Evolutionary conservation across 2,888 invertebrate species (phyloP).

Genomic region (Napeogenes sylphis): DNA sequence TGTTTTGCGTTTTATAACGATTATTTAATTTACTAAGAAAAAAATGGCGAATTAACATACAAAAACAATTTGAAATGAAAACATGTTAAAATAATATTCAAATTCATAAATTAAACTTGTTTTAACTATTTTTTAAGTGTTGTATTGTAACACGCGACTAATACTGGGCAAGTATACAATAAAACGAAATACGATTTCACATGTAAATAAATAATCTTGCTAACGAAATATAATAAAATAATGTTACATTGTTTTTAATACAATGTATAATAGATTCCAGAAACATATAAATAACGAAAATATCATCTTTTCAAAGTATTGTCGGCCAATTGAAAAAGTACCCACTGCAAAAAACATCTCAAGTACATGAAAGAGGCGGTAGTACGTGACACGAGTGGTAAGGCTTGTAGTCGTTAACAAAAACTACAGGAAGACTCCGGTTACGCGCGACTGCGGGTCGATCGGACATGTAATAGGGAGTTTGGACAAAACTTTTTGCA

Average conservation of each 20-base stretch:
- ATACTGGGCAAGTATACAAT: no score
- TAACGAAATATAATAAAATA: no score
- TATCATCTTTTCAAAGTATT: slow-evolving; percentile 1
- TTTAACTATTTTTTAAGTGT: no score
- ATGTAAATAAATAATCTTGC: no score
- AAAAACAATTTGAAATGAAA: no score
- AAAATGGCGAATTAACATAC: no score
- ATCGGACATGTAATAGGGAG: slow-evolving; percentile 60
- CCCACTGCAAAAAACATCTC: slow-evolving; percentile 5
- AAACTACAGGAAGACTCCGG: slow-evolving; percentile 58
- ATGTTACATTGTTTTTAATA: background rate
- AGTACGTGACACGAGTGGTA: slow-evolving; percentile 26
- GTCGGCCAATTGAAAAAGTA: background rate
- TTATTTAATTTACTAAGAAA: no score
- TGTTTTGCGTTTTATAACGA: no score
- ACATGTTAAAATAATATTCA: no score
- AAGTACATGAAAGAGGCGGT: slow-evolving; percentile 23
- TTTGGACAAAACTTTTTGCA: slow-evolving; percentile 56
- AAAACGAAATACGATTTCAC: no score
- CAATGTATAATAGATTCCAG: background rate
- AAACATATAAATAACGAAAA: background rate
- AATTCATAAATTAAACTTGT: no score
- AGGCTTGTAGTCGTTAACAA: slow-evolving; percentile 22
- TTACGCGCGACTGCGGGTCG: slow-evolving; percentile 51
- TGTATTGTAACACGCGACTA: no score